Base-by-base conservation (phyloP, 1,140 invertebrate species). In the Pectinophora gossypiella region DNA sequence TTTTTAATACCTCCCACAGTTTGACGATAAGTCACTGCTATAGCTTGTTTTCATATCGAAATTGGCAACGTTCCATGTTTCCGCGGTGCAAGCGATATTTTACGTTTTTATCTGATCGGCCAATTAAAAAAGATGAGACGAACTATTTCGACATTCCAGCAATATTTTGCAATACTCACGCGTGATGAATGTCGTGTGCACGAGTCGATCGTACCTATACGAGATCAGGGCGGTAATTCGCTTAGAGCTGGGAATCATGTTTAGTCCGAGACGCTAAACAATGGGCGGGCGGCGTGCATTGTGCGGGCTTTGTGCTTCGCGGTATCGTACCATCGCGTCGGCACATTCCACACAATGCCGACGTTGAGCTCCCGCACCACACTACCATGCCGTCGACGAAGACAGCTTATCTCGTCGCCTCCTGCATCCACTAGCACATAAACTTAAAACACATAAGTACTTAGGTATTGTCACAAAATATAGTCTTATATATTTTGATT, bases 231-330 rank as follows among this genome's bases (percentile, higher is more conserved):
- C 48, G 52, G 61, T 69, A 64, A 72, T 74, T 76, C 64, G 64
- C 63, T 68, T 68, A 72, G 56, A 74, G 65, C 59, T 47, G 53
- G 54, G 54, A 61, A 68, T 71, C 60, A 59, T 68, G 68, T 80
- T 69, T 72, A 70, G 71, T 66, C 65, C 71, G 64, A 76, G 73
- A 78, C 65, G 66, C 68, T 68, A 80, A 76, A 85, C 81, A 85
- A 83, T 80, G 64, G 74, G 58, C 65, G 65, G 55, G 58, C 57
- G 65, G 32, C 22, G 22, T 61, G 63, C 68, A 81, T 76, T 78
- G 77, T 85, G 64, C 71, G 56, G 68, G 65, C 72, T 79, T 78
- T 82, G 70, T 80, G 68, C 69, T 67, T 59, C 68, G 60, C 58
- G 67, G 65, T 73, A 79, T 76, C 73, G 68, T 59, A 64, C 62